These are phyloP conservation scores for Drepanosiphum platanoidis DNA, from an alignment of 2,888 invertebrate species.

Conservation along the genomic window DNA sequence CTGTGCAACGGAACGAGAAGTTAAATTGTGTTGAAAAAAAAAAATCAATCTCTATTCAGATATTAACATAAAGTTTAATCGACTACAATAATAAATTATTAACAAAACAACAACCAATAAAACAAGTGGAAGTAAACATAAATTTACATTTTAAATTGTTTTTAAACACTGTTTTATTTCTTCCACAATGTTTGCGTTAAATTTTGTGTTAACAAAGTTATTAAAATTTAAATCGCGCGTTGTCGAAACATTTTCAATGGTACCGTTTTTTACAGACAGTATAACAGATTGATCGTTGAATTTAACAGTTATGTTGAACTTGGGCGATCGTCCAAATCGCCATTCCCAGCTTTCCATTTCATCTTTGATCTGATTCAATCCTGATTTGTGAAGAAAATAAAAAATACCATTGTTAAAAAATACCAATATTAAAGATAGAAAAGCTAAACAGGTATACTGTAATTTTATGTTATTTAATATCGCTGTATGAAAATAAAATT, in stretches of 20 bases:
- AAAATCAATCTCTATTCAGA: background rate
- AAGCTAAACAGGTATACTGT: background rate
- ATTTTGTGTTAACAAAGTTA: constrained; percentile 37
- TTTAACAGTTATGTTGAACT: constrained; percentile 76
- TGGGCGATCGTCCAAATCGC: constrained; percentile 87
- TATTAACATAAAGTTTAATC: constrained; percentile 5
- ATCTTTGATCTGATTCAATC: constrained; percentile 76
- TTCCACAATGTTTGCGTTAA: constrained; percentile 33
- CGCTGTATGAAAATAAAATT: constrained; percentile 63
- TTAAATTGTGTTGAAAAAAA: background rate
- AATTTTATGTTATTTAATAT: background rate
- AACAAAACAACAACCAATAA: background rate
- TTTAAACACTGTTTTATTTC: constrained; percentile 46
- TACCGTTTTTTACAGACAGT: constrained; percentile 45
- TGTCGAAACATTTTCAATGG: constrained; percentile 51
- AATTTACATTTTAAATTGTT: constrained; percentile 1
- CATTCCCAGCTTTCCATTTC: constrained; percentile 86
- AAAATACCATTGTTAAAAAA: background rate
- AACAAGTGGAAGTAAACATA: background rate
- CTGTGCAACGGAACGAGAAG: background rate
- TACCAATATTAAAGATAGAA: background rate
- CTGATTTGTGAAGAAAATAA: constrained; percentile 67
- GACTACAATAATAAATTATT: constrained; percentile 6
- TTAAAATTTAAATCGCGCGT: background rate
- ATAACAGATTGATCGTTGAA: constrained; percentile 68